These are phyloP conservation scores for Pycnomerus fuliginosus DNA, from an alignment of 2,888 invertebrate genomes.

Conservation along the genomic window DNA sequence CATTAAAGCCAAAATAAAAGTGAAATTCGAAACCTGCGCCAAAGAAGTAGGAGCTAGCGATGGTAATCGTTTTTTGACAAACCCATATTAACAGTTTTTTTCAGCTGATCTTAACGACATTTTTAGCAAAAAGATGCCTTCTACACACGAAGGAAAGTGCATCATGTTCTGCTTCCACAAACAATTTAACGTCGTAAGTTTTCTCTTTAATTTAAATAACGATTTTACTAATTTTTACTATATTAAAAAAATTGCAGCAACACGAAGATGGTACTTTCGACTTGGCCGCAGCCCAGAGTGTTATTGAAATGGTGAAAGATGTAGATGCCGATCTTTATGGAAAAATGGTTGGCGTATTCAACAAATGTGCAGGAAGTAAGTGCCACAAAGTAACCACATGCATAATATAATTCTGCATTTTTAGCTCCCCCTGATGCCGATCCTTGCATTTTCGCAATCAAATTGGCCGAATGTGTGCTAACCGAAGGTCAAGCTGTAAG, in stretches of 20 bases:
- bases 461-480: slow-evolving; percentile 13
- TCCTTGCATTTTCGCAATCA: slow-evolving; percentile 19
- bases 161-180: slow-evolving; percentile 55
- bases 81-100: too few relatives aligned
- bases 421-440: slow-evolving; percentile 17
- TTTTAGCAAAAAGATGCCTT: slow-evolving; percentile 51
- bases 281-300: slow-evolving; percentile 13
- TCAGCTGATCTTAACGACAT: slow-evolving; percentile 31
- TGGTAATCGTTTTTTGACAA: slow-evolving; percentile 7
- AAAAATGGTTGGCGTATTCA: slow-evolving; percentile 20
- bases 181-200: slow-evolving; percentile 53
- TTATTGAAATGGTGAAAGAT: slow-evolving; percentile 15
- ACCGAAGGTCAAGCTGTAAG: slow-evolving; percentile 11
- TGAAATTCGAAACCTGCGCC: slow-evolving; percentile 5
- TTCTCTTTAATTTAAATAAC: neutral
- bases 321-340: slow-evolving; percentile 20
- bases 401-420: slow-evolving; percentile 1
- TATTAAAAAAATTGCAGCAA: slow-evolving; percentile 19
- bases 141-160: slow-evolving; percentile 51
- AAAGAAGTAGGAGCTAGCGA: slow-evolving; percentile 8
- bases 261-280: slow-evolving; percentile 22
- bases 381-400: neutral
- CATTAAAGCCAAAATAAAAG: slow-evolving; percentile 3
- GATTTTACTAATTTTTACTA: neutral
- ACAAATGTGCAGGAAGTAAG: slow-evolving; percentile 19